phyloP scores from a whole-genome alignment of 2,113 vertebrate species.

The Phylloscopus trochilus region DNA sequence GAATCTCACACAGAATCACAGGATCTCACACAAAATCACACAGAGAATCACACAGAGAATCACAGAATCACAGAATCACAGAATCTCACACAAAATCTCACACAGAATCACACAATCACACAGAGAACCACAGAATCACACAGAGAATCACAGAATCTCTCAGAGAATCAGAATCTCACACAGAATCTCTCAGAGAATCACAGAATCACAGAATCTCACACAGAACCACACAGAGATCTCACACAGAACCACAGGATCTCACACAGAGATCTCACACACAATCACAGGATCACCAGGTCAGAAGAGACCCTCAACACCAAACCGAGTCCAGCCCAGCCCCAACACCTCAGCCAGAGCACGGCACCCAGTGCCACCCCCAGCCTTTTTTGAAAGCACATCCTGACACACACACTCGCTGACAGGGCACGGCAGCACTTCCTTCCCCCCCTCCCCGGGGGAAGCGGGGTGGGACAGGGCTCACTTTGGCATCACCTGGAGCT shows the following conservation, averaged over 20 bases:
- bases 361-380: not conserved
- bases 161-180: not conserved
- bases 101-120: no score
- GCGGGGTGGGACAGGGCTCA: rapidly evolving
- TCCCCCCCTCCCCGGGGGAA: not conserved
- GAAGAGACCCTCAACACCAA: not conserved
- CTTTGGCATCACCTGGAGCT: not conserved
- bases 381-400: not conserved
- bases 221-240: no score
- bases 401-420: not conserved
- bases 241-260: no score
- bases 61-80: not conserved
- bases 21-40: no score
- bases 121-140: no score
- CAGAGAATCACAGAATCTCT: no score
- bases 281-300: not conserved
- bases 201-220: not conserved
- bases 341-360: not conserved
- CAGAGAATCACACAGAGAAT: no score
- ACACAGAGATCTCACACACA: not conserved
- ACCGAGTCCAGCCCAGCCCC: not conserved
- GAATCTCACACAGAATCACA: no score
- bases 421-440: not conserved
- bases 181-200: no score
- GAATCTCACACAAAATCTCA: not conserved